phyloP scores from a whole-genome alignment of 2,888 invertebrate genomes.

The Itoplectis maculator region DNA sequence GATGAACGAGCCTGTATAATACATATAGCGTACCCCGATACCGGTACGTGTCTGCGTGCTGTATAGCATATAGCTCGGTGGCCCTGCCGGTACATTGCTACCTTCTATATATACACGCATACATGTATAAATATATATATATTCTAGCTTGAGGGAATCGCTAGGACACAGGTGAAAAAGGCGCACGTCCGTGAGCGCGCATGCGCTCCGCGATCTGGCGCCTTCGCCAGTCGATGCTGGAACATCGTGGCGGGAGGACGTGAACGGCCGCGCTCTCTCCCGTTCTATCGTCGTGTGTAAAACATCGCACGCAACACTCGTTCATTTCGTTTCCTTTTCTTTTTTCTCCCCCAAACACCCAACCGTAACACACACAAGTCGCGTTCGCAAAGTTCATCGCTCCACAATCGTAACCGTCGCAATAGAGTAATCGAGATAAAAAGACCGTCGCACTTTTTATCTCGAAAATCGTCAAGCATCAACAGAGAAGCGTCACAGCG shows the following conservation, averaged over 20 bases:
- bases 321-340: no score
- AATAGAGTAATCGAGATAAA: no score
- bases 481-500: constrained; percentile 4
- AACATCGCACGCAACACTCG: constrained; percentile 26
- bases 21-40: constrained; percentile 1
- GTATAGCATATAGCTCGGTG: background rate
- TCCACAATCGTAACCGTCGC: constrained; percentile 37
- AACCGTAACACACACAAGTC: constrained; percentile 6
- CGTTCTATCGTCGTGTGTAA: constrained; percentile 49
- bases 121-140: background rate
- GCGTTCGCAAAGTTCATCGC: constrained; percentile 52
- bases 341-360: constrained; percentile 4
- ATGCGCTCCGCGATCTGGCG: constrained; percentile 68
- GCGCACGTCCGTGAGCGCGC: constrained; percentile 58
- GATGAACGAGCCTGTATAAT: constrained; percentile 18
- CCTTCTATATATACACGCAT: background rate
- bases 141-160: constrained; percentile 25
- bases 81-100: background rate
- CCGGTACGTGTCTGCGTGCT: constrained; percentile 1
- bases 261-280: constrained; percentile 22
- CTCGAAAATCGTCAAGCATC: background rate
- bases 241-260: constrained; percentile 72
- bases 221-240: constrained; percentile 78
- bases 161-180: constrained; percentile 20
- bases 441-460: constrained; percentile 5